A percentile compares a stretch with the other conserved stretches of the same genome.
Evolutionary conservation across 2,888 invertebrate genomes (phyloP).

Genomic region (Anoplius nigerrimus): DNA sequence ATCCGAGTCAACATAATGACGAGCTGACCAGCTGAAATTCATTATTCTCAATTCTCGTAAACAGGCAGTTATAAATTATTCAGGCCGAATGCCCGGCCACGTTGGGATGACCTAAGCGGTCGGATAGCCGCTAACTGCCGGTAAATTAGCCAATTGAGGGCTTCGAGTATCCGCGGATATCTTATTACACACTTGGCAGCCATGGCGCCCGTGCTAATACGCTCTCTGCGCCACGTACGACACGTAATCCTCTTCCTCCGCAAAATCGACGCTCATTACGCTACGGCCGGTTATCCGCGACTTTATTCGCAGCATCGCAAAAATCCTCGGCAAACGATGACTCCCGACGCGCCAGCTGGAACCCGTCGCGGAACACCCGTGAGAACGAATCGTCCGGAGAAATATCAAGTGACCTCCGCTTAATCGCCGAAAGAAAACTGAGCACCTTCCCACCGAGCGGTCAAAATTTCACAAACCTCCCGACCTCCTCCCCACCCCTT

Average conservation of each 20-base stretch:
- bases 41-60: constrained; percentile 76
- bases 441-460: no score
- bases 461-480: background rate
- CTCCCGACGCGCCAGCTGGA: no score
- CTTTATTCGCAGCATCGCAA: background rate
- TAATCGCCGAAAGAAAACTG: background rate
- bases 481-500: no score
- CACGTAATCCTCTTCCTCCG: constrained; percentile 5
- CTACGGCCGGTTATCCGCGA: background rate
- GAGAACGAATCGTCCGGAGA: no score
- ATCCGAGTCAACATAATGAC: constrained; percentile 55
- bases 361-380: no score
- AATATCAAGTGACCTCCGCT: no score
- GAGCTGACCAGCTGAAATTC: constrained; percentile 68
- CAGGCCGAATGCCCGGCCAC: constrained; percentile 72
- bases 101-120: constrained; percentile 74
- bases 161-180: constrained; percentile 76
- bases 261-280: background rate
- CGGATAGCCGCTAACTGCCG: constrained; percentile 74
- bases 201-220: constrained; percentile 65
- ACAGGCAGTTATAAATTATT: constrained; percentile 76
- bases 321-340: background rate
- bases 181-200: constrained; percentile 74
- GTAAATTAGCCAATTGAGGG: constrained; percentile 76
- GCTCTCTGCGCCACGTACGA: background rate